Evolutionary conservation across 2,888 invertebrate species (phyloP).

Genomic region (Philopedon plagiatum): DNA sequence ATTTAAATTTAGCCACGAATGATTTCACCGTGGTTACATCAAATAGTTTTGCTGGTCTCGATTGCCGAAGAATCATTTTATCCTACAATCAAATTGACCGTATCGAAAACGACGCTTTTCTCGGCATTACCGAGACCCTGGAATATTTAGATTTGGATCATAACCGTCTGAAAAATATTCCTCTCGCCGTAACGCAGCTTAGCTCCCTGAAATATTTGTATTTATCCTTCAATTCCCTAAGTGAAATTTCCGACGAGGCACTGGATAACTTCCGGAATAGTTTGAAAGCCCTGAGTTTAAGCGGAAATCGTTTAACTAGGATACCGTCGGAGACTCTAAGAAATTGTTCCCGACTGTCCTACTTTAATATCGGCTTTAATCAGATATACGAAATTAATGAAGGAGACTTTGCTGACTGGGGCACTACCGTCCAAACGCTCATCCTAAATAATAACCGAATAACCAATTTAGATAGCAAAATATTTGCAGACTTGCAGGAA

Average conservation of each 20-base stretch:
- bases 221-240: constrained; percentile 84
- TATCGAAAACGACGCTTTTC: constrained; percentile 81
- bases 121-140: constrained; percentile 79
- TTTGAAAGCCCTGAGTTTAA: constrained; percentile 83
- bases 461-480: constrained; percentile 78
- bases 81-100: constrained; percentile 82
- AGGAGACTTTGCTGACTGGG: constrained; percentile 85
- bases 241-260: constrained; percentile 76
- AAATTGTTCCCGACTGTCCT: constrained; percentile 83
- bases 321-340: constrained; percentile 80
- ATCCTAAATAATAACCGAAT: constrained; percentile 89
- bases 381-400: constrained; percentile 83
- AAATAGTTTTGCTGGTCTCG: constrained; percentile 78
- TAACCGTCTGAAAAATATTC: constrained; percentile 80
- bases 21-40: constrained; percentile 78
- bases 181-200: constrained; percentile 78
- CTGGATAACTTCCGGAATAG: constrained; percentile 73
- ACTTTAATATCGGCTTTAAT: constrained; percentile 91
- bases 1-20: constrained; percentile 87
- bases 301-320: constrained; percentile 83
- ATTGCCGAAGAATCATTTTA: constrained; percentile 83
- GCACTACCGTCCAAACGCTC: constrained; percentile 83
- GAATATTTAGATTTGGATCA: constrained; percentile 89
- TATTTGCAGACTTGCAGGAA: constrained; percentile 81
- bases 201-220: constrained; percentile 84